phyloP scores from a whole-genome alignment of 35 echinoderm and acorn worm species.

The Chiridota heheva region DNA sequence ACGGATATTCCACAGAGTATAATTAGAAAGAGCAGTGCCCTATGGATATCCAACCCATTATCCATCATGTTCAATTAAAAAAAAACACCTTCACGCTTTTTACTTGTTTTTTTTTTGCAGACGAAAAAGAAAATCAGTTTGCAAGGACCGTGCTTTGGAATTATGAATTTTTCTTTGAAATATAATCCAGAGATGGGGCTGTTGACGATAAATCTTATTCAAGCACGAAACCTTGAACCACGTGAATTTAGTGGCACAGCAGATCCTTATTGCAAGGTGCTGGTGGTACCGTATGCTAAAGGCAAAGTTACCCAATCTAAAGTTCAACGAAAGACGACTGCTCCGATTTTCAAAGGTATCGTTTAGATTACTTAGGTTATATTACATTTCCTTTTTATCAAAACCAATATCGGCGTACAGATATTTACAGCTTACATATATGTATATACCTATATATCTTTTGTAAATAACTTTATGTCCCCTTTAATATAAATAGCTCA shows the following conservation, averaged over 20 bases:
- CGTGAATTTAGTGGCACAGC: constrained; percentile 96
- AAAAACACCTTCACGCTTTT: not conserved
- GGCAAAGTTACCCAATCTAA: constrained; percentile 71
- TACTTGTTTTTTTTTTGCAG: constrained; percentile 5
- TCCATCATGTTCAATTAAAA: not conserved
- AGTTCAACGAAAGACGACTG: constrained; percentile 81
- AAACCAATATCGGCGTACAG: too few species aligned
- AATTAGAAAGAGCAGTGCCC: not conserved
- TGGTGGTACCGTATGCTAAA: constrained; percentile 67
- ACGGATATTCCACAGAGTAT: not conserved
- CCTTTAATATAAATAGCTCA: too few species aligned
- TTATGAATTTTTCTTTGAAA: constrained; percentile 95
- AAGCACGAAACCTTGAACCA: constrained; percentile 85
- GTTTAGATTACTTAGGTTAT: not conserved
- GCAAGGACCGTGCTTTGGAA: constrained; percentile 78
- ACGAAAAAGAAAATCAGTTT: constrained; percentile 15
- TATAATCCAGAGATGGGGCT: constrained; percentile 96
- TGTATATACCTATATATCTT: too few species aligned
- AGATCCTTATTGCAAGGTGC: constrained; percentile 92
- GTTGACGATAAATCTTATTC: constrained; percentile 85
- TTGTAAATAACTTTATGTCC: too few species aligned
- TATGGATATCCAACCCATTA: not conserved
- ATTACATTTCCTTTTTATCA: not conserved
- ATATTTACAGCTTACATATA: too few species aligned
- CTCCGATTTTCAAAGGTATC: constrained; percentile 79